phyloP scores from a whole-genome alignment of 2,113 vertebrate species.

The Pituophis catenifer region DNA sequence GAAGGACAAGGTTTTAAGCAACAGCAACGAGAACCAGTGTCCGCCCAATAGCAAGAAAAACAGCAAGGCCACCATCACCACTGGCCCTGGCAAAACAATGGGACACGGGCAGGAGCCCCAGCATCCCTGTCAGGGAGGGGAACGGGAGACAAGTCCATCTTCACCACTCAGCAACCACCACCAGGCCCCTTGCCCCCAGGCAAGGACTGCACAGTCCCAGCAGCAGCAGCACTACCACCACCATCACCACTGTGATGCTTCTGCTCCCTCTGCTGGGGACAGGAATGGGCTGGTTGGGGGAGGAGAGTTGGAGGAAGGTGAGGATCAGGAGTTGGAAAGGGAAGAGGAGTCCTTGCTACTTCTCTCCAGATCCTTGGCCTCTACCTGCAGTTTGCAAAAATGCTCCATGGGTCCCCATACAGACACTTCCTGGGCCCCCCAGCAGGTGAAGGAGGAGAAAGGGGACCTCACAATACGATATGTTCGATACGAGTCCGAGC shows the following conservation, averaged over 20 bases:
- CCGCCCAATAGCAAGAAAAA: constrained; percentile 46
- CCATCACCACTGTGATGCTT: constrained; percentile 53
- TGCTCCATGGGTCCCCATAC: constrained; percentile 61
- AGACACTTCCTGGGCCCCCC: constrained; percentile 73
- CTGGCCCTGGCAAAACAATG: constrained; percentile 62
- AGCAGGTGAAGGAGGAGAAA: constrained; percentile 29
- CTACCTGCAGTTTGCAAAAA: constrained; percentile 69
- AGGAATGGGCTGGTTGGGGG: constrained; percentile 74
- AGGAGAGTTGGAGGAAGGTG: constrained; percentile 56
- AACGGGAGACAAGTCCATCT: constrained; percentile 17
- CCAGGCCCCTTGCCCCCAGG: constrained; percentile 55
- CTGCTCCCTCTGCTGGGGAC: constrained; percentile 70
- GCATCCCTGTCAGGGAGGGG: constrained; percentile 41
- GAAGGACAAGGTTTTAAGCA: constrained; percentile 75
- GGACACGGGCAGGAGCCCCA: constrained; percentile 67
- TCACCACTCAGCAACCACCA: constrained; percentile 33
- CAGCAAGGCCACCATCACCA: constrained; percentile 26
- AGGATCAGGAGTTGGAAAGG: constrained; percentile 56
- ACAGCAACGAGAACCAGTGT: constrained; percentile 29
- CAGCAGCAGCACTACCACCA: constrained; percentile 39
- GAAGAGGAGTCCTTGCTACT: constrained; percentile 68
- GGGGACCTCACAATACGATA: constrained; percentile 86
- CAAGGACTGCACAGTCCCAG: constrained; percentile 74
- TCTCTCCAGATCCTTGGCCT: constrained; percentile 66
- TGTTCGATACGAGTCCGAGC: constrained; percentile 96